These are phyloP conservation scores for Gymnopithys bicolor DNA, from an alignment of 2,797 vertebrate genomes.

Conservation along the genomic window DNA sequence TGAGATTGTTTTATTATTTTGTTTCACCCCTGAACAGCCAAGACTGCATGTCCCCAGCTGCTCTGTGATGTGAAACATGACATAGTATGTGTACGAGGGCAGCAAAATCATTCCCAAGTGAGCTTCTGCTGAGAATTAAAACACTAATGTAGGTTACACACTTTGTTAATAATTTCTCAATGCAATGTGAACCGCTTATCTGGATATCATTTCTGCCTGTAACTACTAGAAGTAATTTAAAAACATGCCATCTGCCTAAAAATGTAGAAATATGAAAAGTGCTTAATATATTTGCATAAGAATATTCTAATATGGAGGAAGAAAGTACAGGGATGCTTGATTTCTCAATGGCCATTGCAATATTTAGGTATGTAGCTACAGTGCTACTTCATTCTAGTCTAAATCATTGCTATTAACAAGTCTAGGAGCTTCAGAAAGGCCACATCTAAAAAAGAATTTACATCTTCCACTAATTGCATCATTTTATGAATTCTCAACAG, in stretches of 20 bases:
- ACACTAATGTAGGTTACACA: not conserved
- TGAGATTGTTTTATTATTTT: not conserved
- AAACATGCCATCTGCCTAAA: not conserved
- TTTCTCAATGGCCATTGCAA: not conserved
- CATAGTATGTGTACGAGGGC: rapidly evolving
- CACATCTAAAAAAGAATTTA: slow-evolving; percentile 41
- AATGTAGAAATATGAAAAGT: not conserved
- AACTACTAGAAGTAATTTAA: not conserved
- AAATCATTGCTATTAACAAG: slow-evolving; percentile 48
- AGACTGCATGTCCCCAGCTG: not conserved
- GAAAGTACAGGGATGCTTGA: not conserved
- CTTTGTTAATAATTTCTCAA: not conserved
- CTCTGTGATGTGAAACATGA: not conserved
- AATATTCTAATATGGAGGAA: not conserved
- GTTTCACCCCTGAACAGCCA: not conserved
- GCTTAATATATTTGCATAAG: not conserved
- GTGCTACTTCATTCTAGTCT: not conserved
- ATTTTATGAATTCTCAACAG: slow-evolving; percentile 61
- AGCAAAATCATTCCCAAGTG: not conserved
- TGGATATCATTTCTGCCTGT: not conserved
- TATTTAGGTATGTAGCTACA: slow-evolving; percentile 9
- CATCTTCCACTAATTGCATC: slow-evolving; percentile 51
- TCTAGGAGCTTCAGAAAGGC: slow-evolving; percentile 43
- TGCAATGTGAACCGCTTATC: not conserved
- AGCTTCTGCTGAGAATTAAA: not conserved